Evolutionary conservation across 2,888 invertebrate genomes (phyloP), one percentile per base, ranked within the genome.

Genomic region (Galerucella calmariensis): DNA sequence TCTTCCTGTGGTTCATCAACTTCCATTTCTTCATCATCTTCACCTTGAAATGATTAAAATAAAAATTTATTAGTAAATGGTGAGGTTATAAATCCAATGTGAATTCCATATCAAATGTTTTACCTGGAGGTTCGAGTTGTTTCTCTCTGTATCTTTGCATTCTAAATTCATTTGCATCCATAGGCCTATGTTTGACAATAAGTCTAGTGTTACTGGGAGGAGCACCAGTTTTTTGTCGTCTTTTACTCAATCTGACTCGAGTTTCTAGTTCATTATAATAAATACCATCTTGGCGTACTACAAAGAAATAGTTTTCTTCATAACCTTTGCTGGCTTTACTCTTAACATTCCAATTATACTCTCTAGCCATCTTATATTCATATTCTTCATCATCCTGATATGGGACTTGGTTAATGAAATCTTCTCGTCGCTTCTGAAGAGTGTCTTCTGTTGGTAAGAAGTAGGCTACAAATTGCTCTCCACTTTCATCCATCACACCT

Each of bases 341-440:
- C 88, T 99, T 98, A 24, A 99, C 98, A 85, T 98, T 98, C 99
- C 99, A 99, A 86, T 98, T 98, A 87, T 99, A 99, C 86, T 99
- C 99, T 77, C 99, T 91, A 0, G 98, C 97, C 93, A 99, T 95
- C 87, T 95, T 94, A 85, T 99, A 99, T 82, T 99, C 98, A 84
- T 99, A 99, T 71, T 95, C 95, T 79, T 96, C 95, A 1, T 94
- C 97, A 62, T 97, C 97, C 84, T 93, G 92, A 85, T 96, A 97
- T 0, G 95, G 92, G 20, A 95, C 89, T 44, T 89, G 91, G 65
- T 93, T 93, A 0, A 91, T 90, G 67, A 94, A 91, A 84, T 99
- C 98, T 59, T 93, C 90, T 72, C 95, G 92, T 44, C 98, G 91
- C 88, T 99, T 98, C 79, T 92, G 92, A 80, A 98, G 89, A 0